Evolutionary conservation across 2,888 invertebrate genomes (phyloP).

Genomic region (Papilio protenor): DNA sequence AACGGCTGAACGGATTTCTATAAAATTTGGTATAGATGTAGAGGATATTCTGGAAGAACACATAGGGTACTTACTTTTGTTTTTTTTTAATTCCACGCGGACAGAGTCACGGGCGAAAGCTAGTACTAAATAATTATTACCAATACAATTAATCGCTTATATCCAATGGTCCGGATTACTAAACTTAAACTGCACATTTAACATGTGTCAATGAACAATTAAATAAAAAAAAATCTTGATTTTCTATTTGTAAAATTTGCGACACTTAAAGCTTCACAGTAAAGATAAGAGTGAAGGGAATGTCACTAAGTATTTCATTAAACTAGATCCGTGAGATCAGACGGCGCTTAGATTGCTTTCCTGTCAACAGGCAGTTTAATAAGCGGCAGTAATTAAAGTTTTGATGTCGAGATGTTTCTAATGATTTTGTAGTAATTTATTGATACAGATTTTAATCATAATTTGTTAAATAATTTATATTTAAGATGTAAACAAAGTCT

Average conservation of each 20-base stretch:
- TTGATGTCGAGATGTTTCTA: conserved; percentile 21
- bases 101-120: too few relatives aligned
- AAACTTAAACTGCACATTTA: neutral
- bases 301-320: conserved; percentile 23
- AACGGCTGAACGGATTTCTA: too few relatives aligned
- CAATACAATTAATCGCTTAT: neutral
- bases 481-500: neutral
- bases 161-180: neutral
- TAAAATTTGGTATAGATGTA: too few relatives aligned
- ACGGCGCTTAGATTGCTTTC: conserved; percentile 21
- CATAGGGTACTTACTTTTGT: too few relatives aligned
- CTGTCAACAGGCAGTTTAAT: conserved; percentile 22
- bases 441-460: neutral
- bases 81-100: too few relatives aligned
- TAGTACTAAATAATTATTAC: neutral
- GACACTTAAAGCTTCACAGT: neutral
- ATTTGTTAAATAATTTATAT: neutral
- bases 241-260: neutral
- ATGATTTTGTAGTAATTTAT: conserved; percentile 17
- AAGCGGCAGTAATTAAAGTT: conserved; percentile 26
- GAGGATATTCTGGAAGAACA: too few relatives aligned
- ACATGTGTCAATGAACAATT: neutral
- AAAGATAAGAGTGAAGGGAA: neutral
- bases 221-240: neutral
- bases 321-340: conserved; percentile 15